Base-by-base conservation (phyloP, 2,113 vertebrate species). In the Fregetta grallaria region DNA sequence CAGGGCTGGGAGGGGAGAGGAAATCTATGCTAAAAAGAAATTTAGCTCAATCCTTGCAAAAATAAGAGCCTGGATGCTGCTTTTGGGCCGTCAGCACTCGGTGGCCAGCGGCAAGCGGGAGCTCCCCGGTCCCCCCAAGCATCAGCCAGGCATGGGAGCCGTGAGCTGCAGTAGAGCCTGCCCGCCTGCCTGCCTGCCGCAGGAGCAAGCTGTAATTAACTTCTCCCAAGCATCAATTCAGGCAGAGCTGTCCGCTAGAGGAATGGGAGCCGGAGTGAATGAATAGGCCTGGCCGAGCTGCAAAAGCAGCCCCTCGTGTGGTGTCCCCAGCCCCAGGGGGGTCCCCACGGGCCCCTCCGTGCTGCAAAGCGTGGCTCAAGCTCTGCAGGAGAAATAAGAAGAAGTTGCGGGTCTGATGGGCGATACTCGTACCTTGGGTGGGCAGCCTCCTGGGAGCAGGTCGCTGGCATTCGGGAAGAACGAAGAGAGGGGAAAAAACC, bases 121-220 rank as follows among this genome's bases (percentile, higher is more conserved):
- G 44, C 52, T 34, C 62, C 25, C 30, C 8, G 9, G 22, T 10
- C 29, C 42, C 45, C 34, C 5, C 26, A 3, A 65, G 67, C 80
- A 89, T 36, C 89, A 58, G 56, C 38, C 93, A 78, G 82, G 76
- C 72, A 42, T 2, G 32, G 67, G 91, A 88, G 87, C 76, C 67
- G 76, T 4, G 40, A 75, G 81, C 95, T 95, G 97, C 97, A 95
- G 94, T 30, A 38, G 56, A 72, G 91, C 80, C 66, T 25, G 45
- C 52, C 36, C 23, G 47, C 84, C 65, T 1, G 58, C 71, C 66
- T 17, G 74, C 76, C 68, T 94, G 96, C 95, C 47, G 96, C 95
- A 96, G 76, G 76, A 78, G 40, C 90, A 49, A 87, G 90, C 88
- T 50, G 81, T 75, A 86, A 96, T 95, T 90, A 97, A 96, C 93